Percentiles rank a stretch among this genome's conserved stretches.
Evolutionary conservation across 2,113 vertebrate species (phyloP).

Genomic region (Tragelaphus scriptus): DNA sequence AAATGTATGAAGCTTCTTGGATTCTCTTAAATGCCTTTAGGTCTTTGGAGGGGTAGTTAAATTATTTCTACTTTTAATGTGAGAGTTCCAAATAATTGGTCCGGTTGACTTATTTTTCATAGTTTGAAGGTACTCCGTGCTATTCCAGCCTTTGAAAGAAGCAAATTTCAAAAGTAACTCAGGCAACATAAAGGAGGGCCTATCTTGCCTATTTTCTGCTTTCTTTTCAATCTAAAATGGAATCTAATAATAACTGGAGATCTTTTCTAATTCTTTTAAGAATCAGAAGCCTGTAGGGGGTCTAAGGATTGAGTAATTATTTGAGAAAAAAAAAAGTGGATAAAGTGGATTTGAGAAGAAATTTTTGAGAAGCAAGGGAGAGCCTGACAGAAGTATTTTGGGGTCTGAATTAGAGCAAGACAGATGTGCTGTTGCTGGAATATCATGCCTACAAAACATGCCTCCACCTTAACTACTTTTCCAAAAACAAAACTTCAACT

Average conservation of each 20-base stretch:
- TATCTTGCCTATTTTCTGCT: neutral
- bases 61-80: slow-evolving; percentile 44
- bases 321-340: neutral
- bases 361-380: neutral
- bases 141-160: slow-evolving; percentile 32
- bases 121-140: neutral
- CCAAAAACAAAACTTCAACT: neutral
- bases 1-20: slow-evolving; percentile 10
- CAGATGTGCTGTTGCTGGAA: slow-evolving; percentile 17
- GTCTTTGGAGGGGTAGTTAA: neutral
- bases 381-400: slow-evolving; percentile 22
- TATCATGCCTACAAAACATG: neutral
- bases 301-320: slow-evolving; percentile 44
- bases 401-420: neutral
- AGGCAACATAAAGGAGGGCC: neutral
- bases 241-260: slow-evolving; percentile 42
- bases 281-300: slow-evolving; percentile 18
- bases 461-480: neutral
- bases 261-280: slow-evolving; percentile 52
- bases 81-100: slow-evolving; percentile 47
- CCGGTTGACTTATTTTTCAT: slow-evolving; percentile 25
- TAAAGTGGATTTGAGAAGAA: slow-evolving; percentile 7
- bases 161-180: slow-evolving; percentile 43
- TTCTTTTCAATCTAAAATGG: slow-evolving; percentile 30
- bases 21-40: slow-evolving; percentile 44